These are phyloP conservation scores for Seriola aureovittata DNA, from an alignment of 2,113 vertebrate species.

Conservation along the genomic window DNA sequence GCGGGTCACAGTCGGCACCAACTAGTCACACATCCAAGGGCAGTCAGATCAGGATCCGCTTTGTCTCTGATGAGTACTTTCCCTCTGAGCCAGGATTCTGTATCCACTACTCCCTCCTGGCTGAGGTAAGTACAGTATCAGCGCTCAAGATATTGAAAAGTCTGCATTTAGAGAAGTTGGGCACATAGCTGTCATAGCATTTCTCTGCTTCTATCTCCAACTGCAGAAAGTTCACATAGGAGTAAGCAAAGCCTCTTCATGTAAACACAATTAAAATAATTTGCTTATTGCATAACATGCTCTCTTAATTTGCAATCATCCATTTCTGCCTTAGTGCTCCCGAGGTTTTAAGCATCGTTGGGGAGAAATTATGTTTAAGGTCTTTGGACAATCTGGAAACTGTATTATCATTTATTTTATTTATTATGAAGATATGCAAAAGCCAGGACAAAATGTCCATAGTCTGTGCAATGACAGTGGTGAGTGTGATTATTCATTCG, in stretches of 20 bases:
- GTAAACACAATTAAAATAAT: constrained; percentile 38
- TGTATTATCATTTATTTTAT: constrained; percentile 18
- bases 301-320: constrained; percentile 48
- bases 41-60: constrained; percentile 94
- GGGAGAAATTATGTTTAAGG: constrained; percentile 40
- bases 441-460: not conserved
- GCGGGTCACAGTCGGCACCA: constrained; percentile 89
- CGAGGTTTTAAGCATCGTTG: constrained; percentile 8
- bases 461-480: not conserved
- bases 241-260: constrained; percentile 15
- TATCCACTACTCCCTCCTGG: constrained; percentile 91
- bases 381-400: constrained; percentile 42
- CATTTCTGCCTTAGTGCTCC: constrained; percentile 16
- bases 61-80: constrained; percentile 97
- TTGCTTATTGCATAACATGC: constrained; percentile 39
- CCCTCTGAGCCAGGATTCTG: constrained; percentile 96
- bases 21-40: constrained; percentile 91
- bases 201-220: constrained; percentile 12
- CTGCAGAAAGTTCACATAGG: constrained; percentile 29
- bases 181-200: not conserved
- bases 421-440: constrained; percentile 19
- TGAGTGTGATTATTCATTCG: not conserved
- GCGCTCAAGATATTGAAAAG: not conserved
- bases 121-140: constrained; percentile 85
- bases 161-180: not conserved